phyloP scores from a whole-genome alignment of 2,797 vertebrate species.

The Gymnoscopelus braueri region DNA sequence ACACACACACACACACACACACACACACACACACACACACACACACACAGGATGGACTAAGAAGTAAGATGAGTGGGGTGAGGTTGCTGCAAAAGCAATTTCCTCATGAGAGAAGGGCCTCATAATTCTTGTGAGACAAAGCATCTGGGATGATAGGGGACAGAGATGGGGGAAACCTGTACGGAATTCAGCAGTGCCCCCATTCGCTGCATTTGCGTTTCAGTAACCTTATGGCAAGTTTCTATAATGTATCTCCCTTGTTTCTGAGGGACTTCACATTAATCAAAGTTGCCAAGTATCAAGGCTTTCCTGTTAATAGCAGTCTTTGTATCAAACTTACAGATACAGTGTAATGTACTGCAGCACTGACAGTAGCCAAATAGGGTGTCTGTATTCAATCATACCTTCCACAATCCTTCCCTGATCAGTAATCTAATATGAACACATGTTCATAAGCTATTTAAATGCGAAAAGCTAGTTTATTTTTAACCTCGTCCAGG shows the following conservation, averaged over 20 bases:
- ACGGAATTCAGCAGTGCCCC: conserved; percentile 59
- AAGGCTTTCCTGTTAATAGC: conserved; percentile 57
- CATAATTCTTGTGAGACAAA: conserved; percentile 71
- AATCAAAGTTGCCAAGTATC: conserved; percentile 69
- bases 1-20: conserved; percentile 10
- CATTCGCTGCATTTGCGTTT: conserved; percentile 56
- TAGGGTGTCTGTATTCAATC: conserved; percentile 34
- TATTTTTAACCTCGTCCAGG: too few species aligned
- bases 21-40: background rate
- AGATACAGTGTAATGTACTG: conserved; percentile 35
- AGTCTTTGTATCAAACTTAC: conserved; percentile 46
- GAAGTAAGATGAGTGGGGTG: conserved; percentile 54
- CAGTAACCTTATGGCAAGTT: conserved; percentile 64
- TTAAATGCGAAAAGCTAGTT: too few species aligned
- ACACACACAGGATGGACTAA: conserved; percentile 32
- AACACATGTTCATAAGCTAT: conserved; percentile 20
- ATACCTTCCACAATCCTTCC: conserved; percentile 25
- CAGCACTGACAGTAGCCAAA: conserved; percentile 30
- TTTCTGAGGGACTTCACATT: conserved; percentile 68
- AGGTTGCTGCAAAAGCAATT: conserved; percentile 73
- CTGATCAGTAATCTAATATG: conserved; percentile 41
- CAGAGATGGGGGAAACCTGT: conserved; percentile 30
- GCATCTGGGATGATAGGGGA: conserved; percentile 62
- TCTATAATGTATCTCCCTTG: conserved; percentile 61
- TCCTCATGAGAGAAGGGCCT: conserved; percentile 68